Percentiles rank a stretch among this genome's conserved stretches.
Conservation (phyloP, 2,888 invertebrate genomes). For the Minunthozetes semirufus region DNA sequence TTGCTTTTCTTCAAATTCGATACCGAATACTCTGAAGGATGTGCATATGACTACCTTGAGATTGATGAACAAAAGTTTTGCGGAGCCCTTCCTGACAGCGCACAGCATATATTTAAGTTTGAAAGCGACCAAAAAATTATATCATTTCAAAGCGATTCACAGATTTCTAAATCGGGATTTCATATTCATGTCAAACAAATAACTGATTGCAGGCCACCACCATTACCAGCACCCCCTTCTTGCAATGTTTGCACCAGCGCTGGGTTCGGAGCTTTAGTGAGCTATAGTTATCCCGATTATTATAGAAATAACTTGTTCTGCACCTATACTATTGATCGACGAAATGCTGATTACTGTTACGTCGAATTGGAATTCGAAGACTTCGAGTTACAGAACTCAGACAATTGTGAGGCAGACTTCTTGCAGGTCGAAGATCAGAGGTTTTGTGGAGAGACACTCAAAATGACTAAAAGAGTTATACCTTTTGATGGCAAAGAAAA, state of each 20-base stretch:
- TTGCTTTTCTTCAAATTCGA: conserved; percentile 43
- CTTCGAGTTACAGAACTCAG: conserved; percentile 42
- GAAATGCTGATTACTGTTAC: conserved; percentile 40
- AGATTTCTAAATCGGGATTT: conserved; percentile 43
- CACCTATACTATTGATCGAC: conserved; percentile 41
- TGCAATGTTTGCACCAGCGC: conserved; percentile 37
- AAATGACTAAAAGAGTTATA: conserved; percentile 26
- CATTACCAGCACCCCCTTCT: conserved; percentile 35
- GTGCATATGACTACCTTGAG: conserved; percentile 43
- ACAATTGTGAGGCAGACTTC: conserved; percentile 42
- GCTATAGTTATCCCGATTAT: conserved; percentile 36
- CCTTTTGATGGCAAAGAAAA: conserved; percentile 28
- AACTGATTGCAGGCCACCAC: conserved; percentile 40
- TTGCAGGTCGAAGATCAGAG: conserved; percentile 42
- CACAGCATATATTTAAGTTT: conserved; percentile 42
- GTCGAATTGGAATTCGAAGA: conserved; percentile 43
- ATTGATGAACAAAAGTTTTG: conserved; percentile 43
- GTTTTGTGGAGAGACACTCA: conserved; percentile 42
- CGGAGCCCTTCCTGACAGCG: conserved; percentile 41
- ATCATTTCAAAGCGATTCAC: conserved; percentile 43
- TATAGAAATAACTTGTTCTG: conserved; percentile 40
- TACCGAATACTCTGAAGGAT: conserved; percentile 42
- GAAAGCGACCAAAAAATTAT: conserved; percentile 41
- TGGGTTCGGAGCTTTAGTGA: conserved; percentile 17
- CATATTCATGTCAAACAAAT: conserved; percentile 43